Base-by-base conservation (phyloP, 2,797 vertebrate species). In the Eutrigla gurnardus region DNA sequence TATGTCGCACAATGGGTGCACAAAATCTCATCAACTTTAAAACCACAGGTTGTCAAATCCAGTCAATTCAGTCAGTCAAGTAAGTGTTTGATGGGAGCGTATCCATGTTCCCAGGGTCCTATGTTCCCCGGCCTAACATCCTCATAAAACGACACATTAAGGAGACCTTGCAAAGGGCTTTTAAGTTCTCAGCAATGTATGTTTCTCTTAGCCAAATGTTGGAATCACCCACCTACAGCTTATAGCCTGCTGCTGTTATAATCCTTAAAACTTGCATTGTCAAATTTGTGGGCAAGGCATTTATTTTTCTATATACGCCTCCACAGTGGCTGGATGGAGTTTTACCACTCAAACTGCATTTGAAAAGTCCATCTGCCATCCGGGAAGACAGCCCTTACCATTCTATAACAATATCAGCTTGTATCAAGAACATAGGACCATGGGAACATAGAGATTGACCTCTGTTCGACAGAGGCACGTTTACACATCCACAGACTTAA, bases 41-140 rank as follows among this genome's bases (percentile, higher is more conserved):
- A 87, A 73, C 13, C 14, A 18, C 43, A 74, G 60, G 75, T 47
- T 85, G 58, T 83, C 47, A 67, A 50, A 79, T 58, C 7, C 43
- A 75, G 64, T 71, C 54, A 65, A 36, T 36, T 36, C 7, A 36
- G 11, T 62, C 57, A 71, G 54, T 87, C 57, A 67, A 50, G 60
- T 46, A 39, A 70, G 11, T 52, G 54, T 39, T 69, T 1, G 40
- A 52, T 36, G 1, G 37, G 6, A 40, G 25, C 15, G 37, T 39
- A 4, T 12, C 10, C 11, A 32, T 55, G 3, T 54, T 54, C 53
- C 14, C 53, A 33, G 6, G 52, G 25, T 53, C 11, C 37, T 2
- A 9, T 32, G 58, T 9, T 43, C 40, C 59, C 8, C 1, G 17
- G 7, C 15, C 45, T 11, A 61, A 61, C 5, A 39, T 39, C 15